Evolutionary conservation across 2,888 invertebrate species (phyloP), one percentile per base, ranked within the genome.

Genomic region (Quadriops clusia): DNA sequence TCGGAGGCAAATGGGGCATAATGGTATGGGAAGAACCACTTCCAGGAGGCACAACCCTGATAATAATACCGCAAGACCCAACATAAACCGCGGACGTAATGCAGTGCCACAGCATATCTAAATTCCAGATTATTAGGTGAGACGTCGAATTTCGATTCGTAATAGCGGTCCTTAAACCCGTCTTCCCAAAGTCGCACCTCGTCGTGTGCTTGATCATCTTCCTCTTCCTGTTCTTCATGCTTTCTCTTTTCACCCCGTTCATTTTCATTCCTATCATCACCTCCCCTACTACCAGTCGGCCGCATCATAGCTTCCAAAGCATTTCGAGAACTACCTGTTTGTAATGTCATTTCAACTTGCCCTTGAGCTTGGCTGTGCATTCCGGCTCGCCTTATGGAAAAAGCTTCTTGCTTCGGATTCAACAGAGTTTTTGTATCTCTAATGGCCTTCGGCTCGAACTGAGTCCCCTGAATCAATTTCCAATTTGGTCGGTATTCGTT

Each of bases 1-100:
- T 99, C 98, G 0, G 95, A 95, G 3, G 98, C 98, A 65, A 98
- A 98, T 5, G 98, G 98, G 10, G 98, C 97, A 67, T 99, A 98
- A 65, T 98, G 98, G 61, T 93, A 98, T 0, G 98, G 98, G 63
- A 91, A 98, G 66, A 94, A 98, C 98, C 98, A 98, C 64, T 95
- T 89, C 98, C 98, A 99, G 10, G 90, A 91, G 17, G 93, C 87
- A 65, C 97, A 98, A 30, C 98, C 97, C 72, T 97, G 97, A 65
- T 98, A 98, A 64, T 98, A 98, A 65, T 97, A 98, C 45, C 86
- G 77, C 15, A 99, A 66, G 32, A 99, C 98, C 98, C 98, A 98
- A 63, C 93, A 93, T 28, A 99, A 68, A 0, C 98, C 98, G 29
- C 84, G 74, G 3, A 94, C 91, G 65, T 98, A 98, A 54, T 95